Conservation (phyloP, 1,140 invertebrate species). For the Epicauta chinensis region DNA sequence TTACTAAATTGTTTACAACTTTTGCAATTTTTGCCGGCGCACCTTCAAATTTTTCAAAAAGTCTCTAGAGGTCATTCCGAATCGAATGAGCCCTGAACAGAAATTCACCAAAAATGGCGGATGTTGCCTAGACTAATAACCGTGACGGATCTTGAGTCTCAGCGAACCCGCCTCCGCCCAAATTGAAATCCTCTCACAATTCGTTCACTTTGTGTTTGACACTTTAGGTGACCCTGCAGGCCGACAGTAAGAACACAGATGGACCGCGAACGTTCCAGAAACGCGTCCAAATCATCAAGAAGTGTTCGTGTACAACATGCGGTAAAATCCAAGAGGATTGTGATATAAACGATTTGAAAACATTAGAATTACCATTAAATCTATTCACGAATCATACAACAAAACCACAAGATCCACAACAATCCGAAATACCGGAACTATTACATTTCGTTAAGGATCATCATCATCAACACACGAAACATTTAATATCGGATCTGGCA, state of each 20-base stretch:
- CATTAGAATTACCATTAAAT: slow-evolving; percentile 32
- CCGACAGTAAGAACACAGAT: slow-evolving; percentile 48
- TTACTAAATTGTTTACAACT: too few species aligned
- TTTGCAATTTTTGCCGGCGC: too few species aligned
- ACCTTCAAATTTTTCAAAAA: too few species aligned
- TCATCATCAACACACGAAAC: neutral
- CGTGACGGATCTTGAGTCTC: too few species aligned
- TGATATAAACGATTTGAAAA: slow-evolving; percentile 31
- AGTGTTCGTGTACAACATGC: slow-evolving; percentile 58
- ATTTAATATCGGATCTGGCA: neutral
- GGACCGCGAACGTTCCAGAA: slow-evolving; percentile 51
- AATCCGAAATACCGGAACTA: slow-evolving; percentile 27
- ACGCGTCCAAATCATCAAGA: slow-evolving; percentile 57
- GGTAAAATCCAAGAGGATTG: slow-evolving; percentile 34
- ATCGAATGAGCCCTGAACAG: too few species aligned
- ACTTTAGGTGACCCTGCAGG: slow-evolving; percentile 51
- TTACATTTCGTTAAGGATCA: slow-evolving; percentile 15
- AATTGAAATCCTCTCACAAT: too few species aligned
- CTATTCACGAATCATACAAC: slow-evolving; percentile 22
- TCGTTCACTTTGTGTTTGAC: too few species aligned
- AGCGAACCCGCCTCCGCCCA: too few species aligned
- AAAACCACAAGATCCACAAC: neutral
- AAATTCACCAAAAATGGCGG: too few species aligned
- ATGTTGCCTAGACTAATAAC: too few species aligned
- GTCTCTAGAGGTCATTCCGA: too few species aligned